phyloP scores from a whole-genome alignment of 1,140 invertebrate species.

The Penaeus vannamei region DNA sequence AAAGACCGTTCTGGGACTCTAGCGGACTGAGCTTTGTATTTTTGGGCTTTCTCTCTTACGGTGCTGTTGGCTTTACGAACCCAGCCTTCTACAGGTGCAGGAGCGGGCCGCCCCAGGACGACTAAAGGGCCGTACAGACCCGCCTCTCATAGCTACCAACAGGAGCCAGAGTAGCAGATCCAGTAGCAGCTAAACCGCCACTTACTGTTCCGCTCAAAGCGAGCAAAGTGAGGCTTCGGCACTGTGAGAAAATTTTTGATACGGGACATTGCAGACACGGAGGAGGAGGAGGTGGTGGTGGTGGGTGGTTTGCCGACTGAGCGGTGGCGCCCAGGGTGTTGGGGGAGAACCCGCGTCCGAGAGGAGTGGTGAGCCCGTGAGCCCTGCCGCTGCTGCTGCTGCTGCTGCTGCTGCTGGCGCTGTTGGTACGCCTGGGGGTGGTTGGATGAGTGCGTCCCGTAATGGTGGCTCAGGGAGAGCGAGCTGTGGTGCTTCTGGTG shows the following conservation, averaged over 20 bases:
- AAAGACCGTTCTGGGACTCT: neutral
- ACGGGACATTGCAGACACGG: conserved; percentile 43
- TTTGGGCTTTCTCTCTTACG: conserved; percentile 41
- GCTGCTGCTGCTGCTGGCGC: conserved; percentile 18
- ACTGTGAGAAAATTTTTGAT: conserved; percentile 62
- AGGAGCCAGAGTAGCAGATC: conserved; percentile 48
- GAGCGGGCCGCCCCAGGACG: conserved; percentile 50
- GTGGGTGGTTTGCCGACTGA: neutral
- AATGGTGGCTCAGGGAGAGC: conserved; percentile 7
- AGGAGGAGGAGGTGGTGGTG: conserved; percentile 32
- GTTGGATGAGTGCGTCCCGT: conserved; percentile 18
- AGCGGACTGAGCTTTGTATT: conserved; percentile 17
- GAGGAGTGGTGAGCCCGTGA: neutral
- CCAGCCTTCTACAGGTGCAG: conserved; percentile 56
- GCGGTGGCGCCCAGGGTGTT: conserved; percentile 32
- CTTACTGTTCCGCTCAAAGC: conserved; percentile 50
- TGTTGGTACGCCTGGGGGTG: neutral
- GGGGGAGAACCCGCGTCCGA: conserved; percentile 46
- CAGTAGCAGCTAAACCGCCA: conserved; percentile 46
- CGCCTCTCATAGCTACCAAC: conserved; percentile 52
- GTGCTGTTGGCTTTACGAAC: conserved; percentile 61
- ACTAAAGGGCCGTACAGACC: conserved; percentile 39
- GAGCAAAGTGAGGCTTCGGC: conserved; percentile 55
- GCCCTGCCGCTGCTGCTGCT: neutral
- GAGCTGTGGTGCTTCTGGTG: no score